A percentile compares a stretch with the other conserved stretches of the same genome.
Evolutionary conservation across 2,797 vertebrate species (phyloP).

Genomic region (Xenopus petersii): DNA sequence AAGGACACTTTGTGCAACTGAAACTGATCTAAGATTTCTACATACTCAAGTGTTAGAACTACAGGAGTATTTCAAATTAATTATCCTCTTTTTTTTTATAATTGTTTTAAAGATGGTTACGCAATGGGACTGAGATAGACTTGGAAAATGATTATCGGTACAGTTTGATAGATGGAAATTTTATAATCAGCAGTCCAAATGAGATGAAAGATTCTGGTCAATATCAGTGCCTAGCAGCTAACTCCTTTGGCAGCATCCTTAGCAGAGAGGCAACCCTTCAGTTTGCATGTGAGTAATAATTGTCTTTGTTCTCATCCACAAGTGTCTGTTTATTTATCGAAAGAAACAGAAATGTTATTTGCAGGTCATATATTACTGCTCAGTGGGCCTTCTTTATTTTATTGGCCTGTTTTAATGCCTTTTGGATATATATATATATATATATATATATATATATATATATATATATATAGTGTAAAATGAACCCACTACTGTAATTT

Average conservation of each 20-base stretch:
- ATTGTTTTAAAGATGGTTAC: conserved; percentile 80
- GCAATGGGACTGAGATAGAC: conserved; percentile 83
- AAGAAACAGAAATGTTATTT: too few species aligned
- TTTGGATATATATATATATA: too few species aligned
- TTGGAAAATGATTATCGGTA: conserved; percentile 80
- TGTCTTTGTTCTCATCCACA: neutral
- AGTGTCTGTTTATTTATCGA: too few species aligned
- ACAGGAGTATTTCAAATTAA: conserved; percentile 1
- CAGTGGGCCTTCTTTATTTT: too few species aligned
- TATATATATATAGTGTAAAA: too few species aligned
- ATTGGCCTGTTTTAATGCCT: too few species aligned
- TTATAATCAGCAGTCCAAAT: conserved; percentile 84
- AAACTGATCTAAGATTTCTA: too few species aligned
- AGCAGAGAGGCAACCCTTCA: conserved; percentile 85
- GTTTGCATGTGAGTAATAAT: conserved; percentile 89
- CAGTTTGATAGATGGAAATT: conserved; percentile 81
- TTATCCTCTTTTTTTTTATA: neutral
- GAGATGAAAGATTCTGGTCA: conserved; percentile 80
- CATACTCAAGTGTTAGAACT: neutral
- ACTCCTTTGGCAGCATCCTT: conserved; percentile 78
- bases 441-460: too few species aligned
- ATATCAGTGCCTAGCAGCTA: conserved; percentile 87
- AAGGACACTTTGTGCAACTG: too few species aligned
- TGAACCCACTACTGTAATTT: too few species aligned
- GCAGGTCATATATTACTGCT: too few species aligned